A percentile compares a stretch with the other conserved stretches of the same genome.
These are phyloP conservation scores for Euplexia lucipara DNA, from an alignment of 2,888 invertebrate species.

Conservation along the genomic window DNA sequence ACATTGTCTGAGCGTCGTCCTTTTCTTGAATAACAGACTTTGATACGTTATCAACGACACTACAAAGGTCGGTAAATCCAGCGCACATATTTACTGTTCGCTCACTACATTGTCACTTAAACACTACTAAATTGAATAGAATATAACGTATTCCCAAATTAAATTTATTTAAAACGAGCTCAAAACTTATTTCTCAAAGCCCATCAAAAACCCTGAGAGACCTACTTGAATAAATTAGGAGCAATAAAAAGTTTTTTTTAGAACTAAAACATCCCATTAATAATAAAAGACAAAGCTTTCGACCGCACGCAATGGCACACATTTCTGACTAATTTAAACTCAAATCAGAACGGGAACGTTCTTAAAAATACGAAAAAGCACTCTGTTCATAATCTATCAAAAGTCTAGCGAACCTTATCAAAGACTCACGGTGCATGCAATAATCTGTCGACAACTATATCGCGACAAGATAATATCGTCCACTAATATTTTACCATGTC, in stretches of 20 bases:
- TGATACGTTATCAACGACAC: neutral
- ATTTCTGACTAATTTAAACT: too few species aligned
- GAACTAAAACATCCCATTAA: constrained; percentile 55
- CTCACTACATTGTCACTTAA: neutral
- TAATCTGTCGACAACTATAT: constrained; percentile 3
- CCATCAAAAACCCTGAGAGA: constrained; percentile 38
- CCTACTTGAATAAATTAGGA: constrained; percentile 55
- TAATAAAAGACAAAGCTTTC: constrained; percentile 53
- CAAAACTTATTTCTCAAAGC: constrained; percentile 33
- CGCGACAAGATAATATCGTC: constrained; percentile 35
- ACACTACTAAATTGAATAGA: neutral
- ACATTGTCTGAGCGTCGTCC: constrained; percentile 3
- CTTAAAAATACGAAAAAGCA: too few species aligned
- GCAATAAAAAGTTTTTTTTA: constrained; percentile 51
- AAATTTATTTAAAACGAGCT: constrained; percentile 38
- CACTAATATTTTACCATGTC: constrained; percentile 51
- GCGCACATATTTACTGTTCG: neutral
- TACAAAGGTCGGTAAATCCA: neutral
- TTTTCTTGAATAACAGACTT: neutral
- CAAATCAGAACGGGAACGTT: too few species aligned
- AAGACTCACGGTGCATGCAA: too few species aligned
- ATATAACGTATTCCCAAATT: constrained; percentile 25
- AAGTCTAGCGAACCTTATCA: too few species aligned
- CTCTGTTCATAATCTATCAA: too few species aligned
- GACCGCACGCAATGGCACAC: constrained; percentile 36